phyloP scores from a whole-genome alignment of 2,888 invertebrate species.

The Phorcus lineatus region DNA sequence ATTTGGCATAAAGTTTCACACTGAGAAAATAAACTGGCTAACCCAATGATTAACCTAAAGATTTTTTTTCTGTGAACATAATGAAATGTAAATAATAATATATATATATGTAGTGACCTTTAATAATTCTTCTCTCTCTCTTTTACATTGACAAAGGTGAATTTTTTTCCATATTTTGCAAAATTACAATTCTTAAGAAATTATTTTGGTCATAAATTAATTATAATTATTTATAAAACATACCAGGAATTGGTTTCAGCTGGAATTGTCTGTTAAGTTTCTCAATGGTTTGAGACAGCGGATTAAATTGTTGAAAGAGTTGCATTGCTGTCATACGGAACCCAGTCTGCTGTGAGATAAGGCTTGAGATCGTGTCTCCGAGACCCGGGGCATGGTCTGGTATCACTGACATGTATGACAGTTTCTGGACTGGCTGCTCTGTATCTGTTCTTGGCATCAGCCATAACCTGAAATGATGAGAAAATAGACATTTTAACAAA shows the following conservation, averaged over 20 bases:
- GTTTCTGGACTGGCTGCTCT: conserved; percentile 31
- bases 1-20: no score
- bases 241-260: conserved; percentile 40
- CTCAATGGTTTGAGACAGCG: conserved; percentile 31
- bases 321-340: conserved; percentile 25
- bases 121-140: no score
- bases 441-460: conserved; percentile 32
- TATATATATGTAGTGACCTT: no score
- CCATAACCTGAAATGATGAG: conserved; percentile 35
- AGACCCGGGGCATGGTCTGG: conserved; percentile 32
- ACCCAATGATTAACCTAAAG: no score
- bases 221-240: no score
- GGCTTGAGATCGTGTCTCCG: neutral
- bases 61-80: no score
- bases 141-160: no score
- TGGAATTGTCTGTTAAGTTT: conserved; percentile 44
- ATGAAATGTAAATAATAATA: no score
- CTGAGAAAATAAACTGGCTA: no score
- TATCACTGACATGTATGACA: conserved; percentile 39
- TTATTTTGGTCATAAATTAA: no score
- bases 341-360: conserved; percentile 5
- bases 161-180: no score
- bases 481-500: neutral
- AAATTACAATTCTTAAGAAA: no score
- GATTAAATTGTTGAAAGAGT: conserved; percentile 33